Evolutionary conservation across 1,140 invertebrate genomes (phyloP).

Genomic region (Eumeta japonica): DNA sequence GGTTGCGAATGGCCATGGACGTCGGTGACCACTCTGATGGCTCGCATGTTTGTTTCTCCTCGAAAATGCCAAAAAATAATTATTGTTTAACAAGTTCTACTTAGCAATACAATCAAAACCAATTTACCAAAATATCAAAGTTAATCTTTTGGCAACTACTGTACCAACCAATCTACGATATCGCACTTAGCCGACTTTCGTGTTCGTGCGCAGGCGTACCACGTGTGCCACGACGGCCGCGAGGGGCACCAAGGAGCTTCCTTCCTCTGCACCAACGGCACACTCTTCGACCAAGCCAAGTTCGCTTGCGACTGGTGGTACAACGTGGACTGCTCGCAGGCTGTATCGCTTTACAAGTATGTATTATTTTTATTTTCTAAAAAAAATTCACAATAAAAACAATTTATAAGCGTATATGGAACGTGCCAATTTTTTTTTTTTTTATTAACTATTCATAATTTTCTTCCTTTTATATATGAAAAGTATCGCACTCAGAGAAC

Average conservation of each 20-base stretch:
- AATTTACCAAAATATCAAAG: neutral
- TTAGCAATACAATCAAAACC: too few relatives aligned
- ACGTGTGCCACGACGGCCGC: constrained; percentile 79
- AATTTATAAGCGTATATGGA: neutral
- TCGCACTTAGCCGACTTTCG: neutral
- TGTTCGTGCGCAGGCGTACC: constrained; percentile 66
- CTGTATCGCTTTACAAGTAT: constrained; percentile 65
- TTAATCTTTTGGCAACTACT: neutral
- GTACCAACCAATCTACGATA: neutral
- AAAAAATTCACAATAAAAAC: constrained; percentile 5
- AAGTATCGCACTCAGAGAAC: too few relatives aligned
- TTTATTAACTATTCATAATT: neutral
- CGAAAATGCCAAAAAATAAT: too few relatives aligned
- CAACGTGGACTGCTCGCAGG: constrained; percentile 79
- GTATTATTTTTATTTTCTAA: constrained; percentile 10
- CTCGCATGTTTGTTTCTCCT: too few relatives aligned
- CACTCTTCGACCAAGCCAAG: constrained; percentile 83
- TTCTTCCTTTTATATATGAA: neutral
- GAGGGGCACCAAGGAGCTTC: constrained; percentile 76
- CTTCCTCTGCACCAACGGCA: constrained; percentile 86
- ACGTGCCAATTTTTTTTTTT: neutral
- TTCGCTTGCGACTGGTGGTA: constrained; percentile 93
- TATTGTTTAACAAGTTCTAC: too few relatives aligned
- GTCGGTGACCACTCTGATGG: too few relatives aligned
- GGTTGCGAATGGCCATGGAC: too few relatives aligned